Evolutionary conservation across 2,888 invertebrate species (phyloP), one percentile per base, ranked within the genome.

Genomic region (Trichogramma evanescens): DNA sequence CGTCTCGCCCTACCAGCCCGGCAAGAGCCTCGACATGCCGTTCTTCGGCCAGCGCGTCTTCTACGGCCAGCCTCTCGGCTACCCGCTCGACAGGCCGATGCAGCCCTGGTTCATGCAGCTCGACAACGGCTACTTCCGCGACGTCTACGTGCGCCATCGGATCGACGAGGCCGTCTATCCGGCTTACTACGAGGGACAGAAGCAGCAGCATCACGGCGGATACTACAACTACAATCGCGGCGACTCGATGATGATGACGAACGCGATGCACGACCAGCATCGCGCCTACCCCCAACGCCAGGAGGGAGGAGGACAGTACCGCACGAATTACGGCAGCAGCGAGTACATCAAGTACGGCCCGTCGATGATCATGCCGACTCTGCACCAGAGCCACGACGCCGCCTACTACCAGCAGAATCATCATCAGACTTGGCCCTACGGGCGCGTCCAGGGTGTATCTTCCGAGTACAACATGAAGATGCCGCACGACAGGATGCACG

Each of bases 71-170:
- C 82, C 89, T 50, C 80, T 86, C 70, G 60, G 60, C 42, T 63
- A 53, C 53, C 91, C 91, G 64, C 83, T 90, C 72, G 89, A 91
- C 73, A 85, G 87, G 67, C 79, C 80, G 38, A 82, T 87, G 70
- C 78, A 74, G 58, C 80, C 84, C 51, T 78, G 77, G 54, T 79
- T 79, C 63, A 87, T 86, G 81, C 80, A 80, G 66, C 84, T 85
- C n/a, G 83, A 86, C 50, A 89, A 89, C 76, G 82, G 84, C 80
- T 82, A 73, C 80, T 80, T 82, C 72, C 79, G 83, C 75, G 84
- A 86, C 69, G 82, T 85, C 4, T 61, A 69, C 51, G 79, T 86
- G 68, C 82, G 80, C 74, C 81, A 83, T 71, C 77, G 80, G 62
- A 79, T 78, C 42, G 77, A 79, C 26, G 26, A 26, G 26, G 26